A percentile compares a stretch with the other conserved stretches of the same genome.
Evolutionary conservation across 2,113 vertebrate genomes (phyloP).

Genomic region (Lucifuga dentata): DNA sequence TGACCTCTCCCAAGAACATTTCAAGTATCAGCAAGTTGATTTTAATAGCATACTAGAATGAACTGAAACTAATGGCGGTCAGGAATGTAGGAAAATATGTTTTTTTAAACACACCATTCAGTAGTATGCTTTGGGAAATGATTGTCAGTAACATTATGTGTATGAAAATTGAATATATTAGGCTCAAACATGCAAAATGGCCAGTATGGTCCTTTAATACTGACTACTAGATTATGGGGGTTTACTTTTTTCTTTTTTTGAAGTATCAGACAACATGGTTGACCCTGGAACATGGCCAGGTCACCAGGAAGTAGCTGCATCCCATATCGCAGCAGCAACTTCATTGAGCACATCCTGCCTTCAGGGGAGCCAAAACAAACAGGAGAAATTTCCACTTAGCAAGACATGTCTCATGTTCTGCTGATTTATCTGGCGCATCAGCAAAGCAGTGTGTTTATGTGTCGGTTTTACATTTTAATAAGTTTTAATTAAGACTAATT

Average conservation of each 20-base stretch:
- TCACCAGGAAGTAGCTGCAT: conserved; percentile 67
- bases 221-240: conserved; percentile 3
- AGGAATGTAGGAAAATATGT: no score
- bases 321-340: conserved; percentile 41
- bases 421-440: conserved; percentile 4
- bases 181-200: no score
- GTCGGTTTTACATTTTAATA: neutral
- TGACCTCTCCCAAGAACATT: no score
- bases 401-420: conserved; percentile 8
- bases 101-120: no score
- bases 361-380: conserved; percentile 61
- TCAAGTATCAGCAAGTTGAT: no score
- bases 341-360: conserved; percentile 64
- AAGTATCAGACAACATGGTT: neutral
- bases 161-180: no score
- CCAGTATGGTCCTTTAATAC: no score
- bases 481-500: neutral
- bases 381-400: conserved; percentile 40
- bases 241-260: conserved; percentile 6
- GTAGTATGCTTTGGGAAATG: no score
- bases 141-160: no score
- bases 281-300: conserved; percentile 9
- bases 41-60: no score
- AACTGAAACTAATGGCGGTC: no score
- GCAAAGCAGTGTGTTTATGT: neutral